These are phyloP conservation scores for Thermophis baileyi DNA, from an alignment of 2,113 vertebrate species.

Conservation along the genomic window DNA sequence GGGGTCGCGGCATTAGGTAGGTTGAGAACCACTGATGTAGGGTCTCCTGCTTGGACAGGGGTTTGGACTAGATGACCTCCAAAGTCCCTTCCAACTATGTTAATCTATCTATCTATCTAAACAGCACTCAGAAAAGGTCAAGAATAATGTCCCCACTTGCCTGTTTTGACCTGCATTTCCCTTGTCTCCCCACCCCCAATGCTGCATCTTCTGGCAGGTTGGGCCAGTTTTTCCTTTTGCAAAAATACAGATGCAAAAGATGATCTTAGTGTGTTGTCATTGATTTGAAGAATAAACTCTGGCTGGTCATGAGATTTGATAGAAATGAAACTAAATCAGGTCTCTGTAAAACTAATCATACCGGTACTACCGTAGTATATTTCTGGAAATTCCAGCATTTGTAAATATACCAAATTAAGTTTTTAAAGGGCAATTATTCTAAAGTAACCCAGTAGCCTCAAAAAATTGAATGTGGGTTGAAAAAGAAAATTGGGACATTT, in stretches of 20 bases:
- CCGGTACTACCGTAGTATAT: neutral
- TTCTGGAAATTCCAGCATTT: neutral
- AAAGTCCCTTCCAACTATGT: no score
- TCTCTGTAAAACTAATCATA: neutral
- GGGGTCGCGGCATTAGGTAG: no score
- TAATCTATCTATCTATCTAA: no score
- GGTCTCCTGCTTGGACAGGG: no score
- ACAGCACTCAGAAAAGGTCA: no score
- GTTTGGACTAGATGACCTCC: no score
- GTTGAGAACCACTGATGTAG: no score
- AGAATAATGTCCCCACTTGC: no score
- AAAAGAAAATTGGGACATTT: neutral
- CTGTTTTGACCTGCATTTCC: neutral
- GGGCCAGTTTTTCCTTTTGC: neutral
- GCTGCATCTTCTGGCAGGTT: neutral
- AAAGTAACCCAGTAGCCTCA: neutral
- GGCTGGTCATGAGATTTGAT: neutral
- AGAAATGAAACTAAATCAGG: neutral
- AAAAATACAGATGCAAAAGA: neutral
- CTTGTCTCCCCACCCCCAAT: neutral
- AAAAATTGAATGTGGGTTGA: neutral
- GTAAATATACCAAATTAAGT: neutral
- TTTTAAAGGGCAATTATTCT: neutral
- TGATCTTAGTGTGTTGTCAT: neutral
- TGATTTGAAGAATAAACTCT: neutral